Base-by-base conservation (phyloP, 1,140 invertebrate genomes). In the Drosophila neocordata region DNA sequence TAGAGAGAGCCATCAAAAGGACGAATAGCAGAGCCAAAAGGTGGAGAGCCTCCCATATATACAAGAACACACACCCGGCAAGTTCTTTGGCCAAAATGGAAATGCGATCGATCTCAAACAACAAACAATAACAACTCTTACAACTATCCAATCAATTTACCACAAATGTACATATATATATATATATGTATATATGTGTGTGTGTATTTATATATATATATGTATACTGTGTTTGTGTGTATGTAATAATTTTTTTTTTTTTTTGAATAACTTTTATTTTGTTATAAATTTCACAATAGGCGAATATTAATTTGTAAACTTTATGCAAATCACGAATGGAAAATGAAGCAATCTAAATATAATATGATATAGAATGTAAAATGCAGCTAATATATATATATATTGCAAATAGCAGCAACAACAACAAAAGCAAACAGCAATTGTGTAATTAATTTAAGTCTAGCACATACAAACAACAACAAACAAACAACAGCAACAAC, bases 381-480 rank as follows among this genome's bases (percentile, higher is more conserved):
- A 18, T 48, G 41, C 41, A 20, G 41, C 41, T 48, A 48, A 48
- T 18, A 6, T 31, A 31, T 31, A 18, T 20, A 48, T 18, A 6
- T 31, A 31, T 31, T 9, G 15, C 15, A 48, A 44, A 18, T 44
- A 44, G 27, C 7, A 41, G 51, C 60, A 80, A 61, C 77, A 79
- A 69, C 65, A 71, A 70, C 65, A 78, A 75, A 38, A 65, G 44
- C 35, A 56, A 53, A 73, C 56, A 71, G 75, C 53, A 69, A 77
- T 72, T 53, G 48, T 76, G 65, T 59, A 79, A 75, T 76, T 84
- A 84, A 81, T 69, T 89, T 89, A 89, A 89, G 72, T 73, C 80
- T 81, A 89, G 81, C 73, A 79, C 80, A 83, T 89, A 89, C 79
- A 73, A 79, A 78, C 83, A 88, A 73, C 62, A 76, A 77, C 68